Evolutionary conservation across 2,113 vertebrate species (phyloP).

Genomic region (Smithornis capensis): DNA sequence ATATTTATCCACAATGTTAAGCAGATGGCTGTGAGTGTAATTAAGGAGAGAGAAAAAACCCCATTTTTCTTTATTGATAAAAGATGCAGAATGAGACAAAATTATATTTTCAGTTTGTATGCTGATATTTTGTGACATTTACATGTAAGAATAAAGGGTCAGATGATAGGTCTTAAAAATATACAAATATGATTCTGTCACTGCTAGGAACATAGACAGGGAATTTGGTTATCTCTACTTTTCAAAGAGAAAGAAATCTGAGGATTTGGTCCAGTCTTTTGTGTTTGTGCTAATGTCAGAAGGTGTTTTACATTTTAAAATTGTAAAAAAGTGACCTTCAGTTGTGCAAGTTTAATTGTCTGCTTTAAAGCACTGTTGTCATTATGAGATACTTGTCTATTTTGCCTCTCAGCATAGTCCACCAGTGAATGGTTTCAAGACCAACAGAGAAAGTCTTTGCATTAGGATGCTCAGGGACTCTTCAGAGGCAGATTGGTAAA

Average conservation of each 20-base stretch:
- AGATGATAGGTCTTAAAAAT: neutral
- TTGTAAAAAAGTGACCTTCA: neutral
- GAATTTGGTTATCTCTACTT: neutral
- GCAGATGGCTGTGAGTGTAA: slow-evolving; percentile 67
- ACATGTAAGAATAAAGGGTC: neutral
- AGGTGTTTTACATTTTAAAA: neutral
- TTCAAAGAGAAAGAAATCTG: neutral
- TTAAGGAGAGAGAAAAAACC: slow-evolving; percentile 51
- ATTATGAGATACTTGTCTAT: neutral
- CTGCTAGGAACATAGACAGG: neutral
- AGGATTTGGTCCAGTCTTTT: neutral
- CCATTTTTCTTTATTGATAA: slow-evolving; percentile 32
- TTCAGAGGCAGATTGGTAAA: neutral
- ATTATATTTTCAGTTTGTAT: slow-evolving; percentile 36
- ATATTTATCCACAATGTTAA: slow-evolving; percentile 53
- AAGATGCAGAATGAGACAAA: slow-evolving; percentile 40
- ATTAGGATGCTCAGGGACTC: neutral
- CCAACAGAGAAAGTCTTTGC: neutral
- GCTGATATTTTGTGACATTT: slow-evolving; percentile 56
- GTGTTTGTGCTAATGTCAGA: neutral
- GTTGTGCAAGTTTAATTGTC: neutral
- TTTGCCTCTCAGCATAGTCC: neutral
- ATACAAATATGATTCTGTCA: neutral
- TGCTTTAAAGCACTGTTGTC: neutral
- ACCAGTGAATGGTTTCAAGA: neutral